Conservation (phyloP, 2,797 vertebrate genomes). For the Thamnophis elegans region DNA sequence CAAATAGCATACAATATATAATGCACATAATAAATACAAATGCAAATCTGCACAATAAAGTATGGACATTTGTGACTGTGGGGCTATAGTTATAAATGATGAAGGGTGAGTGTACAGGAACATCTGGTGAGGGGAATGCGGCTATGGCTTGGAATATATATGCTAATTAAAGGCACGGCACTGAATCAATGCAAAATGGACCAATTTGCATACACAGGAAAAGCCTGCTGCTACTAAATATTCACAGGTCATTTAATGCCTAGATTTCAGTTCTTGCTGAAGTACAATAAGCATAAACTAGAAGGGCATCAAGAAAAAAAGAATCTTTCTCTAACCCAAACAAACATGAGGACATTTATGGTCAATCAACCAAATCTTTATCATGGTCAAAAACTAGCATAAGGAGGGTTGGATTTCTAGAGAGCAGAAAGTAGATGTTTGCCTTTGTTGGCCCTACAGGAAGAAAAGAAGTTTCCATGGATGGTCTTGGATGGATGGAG, state of each 20-base stretch:
- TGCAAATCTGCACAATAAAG: constrained; percentile 10
- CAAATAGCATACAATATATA: neutral
- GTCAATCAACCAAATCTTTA: neutral
- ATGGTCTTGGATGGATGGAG: neutral
- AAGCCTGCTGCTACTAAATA: neutral
- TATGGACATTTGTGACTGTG: neutral
- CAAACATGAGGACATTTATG: neutral
- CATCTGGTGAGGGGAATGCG: neutral
- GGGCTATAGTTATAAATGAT: neutral
- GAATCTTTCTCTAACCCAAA: neutral
- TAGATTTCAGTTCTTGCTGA: neutral
- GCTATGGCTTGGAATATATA: neutral
- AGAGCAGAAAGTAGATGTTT: too few species aligned
- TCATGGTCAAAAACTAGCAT: neutral
- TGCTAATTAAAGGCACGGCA: neutral
- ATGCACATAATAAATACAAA: neutral
- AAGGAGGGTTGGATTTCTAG: neutral
- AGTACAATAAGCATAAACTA: neutral
- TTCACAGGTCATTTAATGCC: neutral
- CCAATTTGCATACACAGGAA: neutral
- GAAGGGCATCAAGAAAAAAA: neutral
- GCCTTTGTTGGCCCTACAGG: neutral
- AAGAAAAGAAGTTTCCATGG: neutral
- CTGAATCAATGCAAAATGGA: neutral
- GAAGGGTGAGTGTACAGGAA: neutral